phyloP scores from a whole-genome alignment of 1,140 invertebrate genomes.

The Pogonus chalceus region DNA sequence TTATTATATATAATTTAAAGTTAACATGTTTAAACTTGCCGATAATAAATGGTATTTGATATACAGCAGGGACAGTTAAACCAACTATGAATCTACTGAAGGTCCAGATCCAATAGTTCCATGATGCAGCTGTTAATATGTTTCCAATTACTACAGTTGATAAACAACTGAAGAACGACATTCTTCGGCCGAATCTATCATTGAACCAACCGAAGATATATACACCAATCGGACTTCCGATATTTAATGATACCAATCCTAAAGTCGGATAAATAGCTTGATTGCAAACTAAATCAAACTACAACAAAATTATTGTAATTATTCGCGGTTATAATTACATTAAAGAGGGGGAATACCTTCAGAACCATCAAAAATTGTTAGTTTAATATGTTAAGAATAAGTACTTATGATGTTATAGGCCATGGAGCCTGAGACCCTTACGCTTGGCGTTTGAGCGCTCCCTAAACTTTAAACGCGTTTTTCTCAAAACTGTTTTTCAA shows the following conservation, averaged over 20 bases:
- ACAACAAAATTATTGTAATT: constrained; percentile 31
- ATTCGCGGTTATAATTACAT: too few relatives aligned
- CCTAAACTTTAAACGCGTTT: too few relatives aligned
- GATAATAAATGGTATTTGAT: constrained; percentile 90
- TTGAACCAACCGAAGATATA: constrained; percentile 75
- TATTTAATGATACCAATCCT: constrained; percentile 68
- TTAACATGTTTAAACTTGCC: constrained; percentile 50
- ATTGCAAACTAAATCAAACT: constrained; percentile 81
- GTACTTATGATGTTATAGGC: too few relatives aligned
- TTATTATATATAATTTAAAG: neutral
- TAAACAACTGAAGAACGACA: constrained; percentile 74
- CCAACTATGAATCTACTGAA: constrained; percentile 68
- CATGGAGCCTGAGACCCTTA: too few relatives aligned
- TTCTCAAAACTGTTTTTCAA: too few relatives aligned
- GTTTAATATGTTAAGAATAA: constrained; percentile 8
- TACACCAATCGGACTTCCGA: constrained; percentile 75
- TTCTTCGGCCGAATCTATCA: constrained; percentile 69
- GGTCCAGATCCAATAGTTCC: constrained; percentile 74
- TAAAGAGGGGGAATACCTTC: too few relatives aligned
- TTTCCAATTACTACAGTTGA: constrained; percentile 67
- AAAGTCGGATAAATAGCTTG: constrained; percentile 75
- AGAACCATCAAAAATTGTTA: constrained; percentile 8
- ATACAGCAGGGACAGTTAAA: constrained; percentile 82
- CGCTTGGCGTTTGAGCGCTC: too few relatives aligned
- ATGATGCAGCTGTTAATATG: constrained; percentile 60